Percentiles rank a stretch among this genome's conserved stretches.
Evolutionary conservation across 1,140 invertebrate species (phyloP).

Genomic region (Drosophila virilis): DNA sequence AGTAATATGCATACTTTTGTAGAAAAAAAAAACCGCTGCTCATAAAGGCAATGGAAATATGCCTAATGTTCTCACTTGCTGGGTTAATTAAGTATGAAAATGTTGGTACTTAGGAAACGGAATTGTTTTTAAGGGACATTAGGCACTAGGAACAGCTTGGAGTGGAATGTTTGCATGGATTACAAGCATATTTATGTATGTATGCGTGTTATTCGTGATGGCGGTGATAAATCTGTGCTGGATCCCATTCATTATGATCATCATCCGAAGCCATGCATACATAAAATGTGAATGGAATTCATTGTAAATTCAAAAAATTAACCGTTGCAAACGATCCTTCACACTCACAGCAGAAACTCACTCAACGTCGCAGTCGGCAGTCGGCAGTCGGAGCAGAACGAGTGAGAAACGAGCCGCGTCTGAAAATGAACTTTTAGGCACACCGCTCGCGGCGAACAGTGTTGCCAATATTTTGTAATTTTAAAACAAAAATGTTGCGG

Average conservation of each 20-base stretch:
- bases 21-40: neutral
- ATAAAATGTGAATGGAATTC: too few relatives aligned
- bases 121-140: neutral
- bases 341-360: neutral
- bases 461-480: neutral
- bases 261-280: neutral
- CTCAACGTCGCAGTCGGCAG: neutral
- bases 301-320: neutral
- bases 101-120: neutral
- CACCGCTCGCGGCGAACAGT: neutral
- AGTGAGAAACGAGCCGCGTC: neutral
- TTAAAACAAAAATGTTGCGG: too few relatives aligned
- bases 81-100: neutral
- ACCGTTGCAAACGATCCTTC: neutral
- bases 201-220: neutral
- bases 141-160: too few relatives aligned
- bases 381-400: neutral
- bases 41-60: neutral
- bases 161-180: too few relatives aligned
- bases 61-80: neutral
- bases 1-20: slow-evolving; percentile 37
- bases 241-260: too few relatives aligned
- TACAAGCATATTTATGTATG: too few relatives aligned
- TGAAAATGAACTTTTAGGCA: neutral
- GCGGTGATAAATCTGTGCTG: too few relatives aligned